Conservation (phyloP, 1,140 invertebrate genomes). For the Macrosteles quadrilineatus region DNA sequence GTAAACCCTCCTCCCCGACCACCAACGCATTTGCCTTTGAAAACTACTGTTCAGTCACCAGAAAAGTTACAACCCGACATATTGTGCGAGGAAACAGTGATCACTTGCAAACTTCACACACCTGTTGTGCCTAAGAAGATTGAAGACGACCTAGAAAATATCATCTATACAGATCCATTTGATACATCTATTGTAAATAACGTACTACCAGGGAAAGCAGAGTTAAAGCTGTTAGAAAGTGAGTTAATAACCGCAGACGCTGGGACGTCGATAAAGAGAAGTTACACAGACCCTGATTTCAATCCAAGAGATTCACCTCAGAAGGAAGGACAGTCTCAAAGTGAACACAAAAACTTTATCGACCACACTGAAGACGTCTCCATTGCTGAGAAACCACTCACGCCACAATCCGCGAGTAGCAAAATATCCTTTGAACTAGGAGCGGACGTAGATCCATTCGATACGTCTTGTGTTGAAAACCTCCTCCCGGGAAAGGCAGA, state of each 20-base stretch:
- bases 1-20: not conserved
- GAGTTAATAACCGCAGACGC: constrained; percentile 55
- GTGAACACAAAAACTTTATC: constrained; percentile 3
- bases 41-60: not conserved
- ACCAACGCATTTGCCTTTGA: not conserved
- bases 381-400: constrained; percentile 44
- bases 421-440: constrained; percentile 47
- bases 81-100: constrained; percentile 38
- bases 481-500: constrained; percentile 71
- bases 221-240: constrained; percentile 71
- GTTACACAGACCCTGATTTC: constrained; percentile 38
- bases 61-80: constrained; percentile 37
- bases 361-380: constrained; percentile 33
- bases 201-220: constrained; percentile 69
- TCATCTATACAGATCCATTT: constrained; percentile 69
- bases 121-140: constrained; percentile 41
- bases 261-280: constrained; percentile 26
- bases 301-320: constrained; percentile 36
- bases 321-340: not conserved
- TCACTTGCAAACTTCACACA: constrained; percentile 40
- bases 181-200: constrained; percentile 78
- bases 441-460: constrained; percentile 72
- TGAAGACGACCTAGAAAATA: constrained; percentile 33
- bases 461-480: constrained; percentile 74
- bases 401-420: constrained; percentile 39